A percentile compares a stretch with the other conserved stretches of the same genome.
phyloP scores from a whole-genome alignment of 2,888 invertebrate genomes.

The Sarcophaga carnaria region DNA sequence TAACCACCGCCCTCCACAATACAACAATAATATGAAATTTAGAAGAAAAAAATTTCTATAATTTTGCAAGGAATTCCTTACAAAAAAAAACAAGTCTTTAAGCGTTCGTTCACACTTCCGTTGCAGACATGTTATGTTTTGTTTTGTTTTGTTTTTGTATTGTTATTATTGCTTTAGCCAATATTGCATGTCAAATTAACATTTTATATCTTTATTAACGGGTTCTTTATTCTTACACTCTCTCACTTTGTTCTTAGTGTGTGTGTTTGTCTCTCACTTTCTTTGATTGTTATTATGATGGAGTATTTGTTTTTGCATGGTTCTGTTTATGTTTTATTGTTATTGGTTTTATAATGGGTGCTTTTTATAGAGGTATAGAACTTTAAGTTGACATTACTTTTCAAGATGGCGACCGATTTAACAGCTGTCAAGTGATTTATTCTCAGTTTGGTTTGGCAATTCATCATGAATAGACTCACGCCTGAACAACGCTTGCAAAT shows the following conservation, averaged over 20 bases:
- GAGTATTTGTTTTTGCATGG: neutral
- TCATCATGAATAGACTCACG: too few species aligned
- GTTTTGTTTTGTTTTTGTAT: neutral
- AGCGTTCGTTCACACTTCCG: conserved; percentile 65
- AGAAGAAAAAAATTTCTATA: neutral
- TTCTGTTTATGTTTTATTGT: conserved; percentile 7
- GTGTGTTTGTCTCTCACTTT: neutral
- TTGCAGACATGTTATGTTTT: conserved; percentile 46
- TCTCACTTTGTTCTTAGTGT: neutral
- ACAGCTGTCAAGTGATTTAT: too few species aligned
- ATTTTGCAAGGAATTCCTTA: neutral
- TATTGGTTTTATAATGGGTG: neutral
- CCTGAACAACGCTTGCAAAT: too few species aligned
- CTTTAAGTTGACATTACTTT: too few species aligned
- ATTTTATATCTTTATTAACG: conserved; percentile 38
- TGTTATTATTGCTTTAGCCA: neutral
- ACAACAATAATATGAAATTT: neutral
- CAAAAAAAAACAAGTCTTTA: conserved; percentile 20
- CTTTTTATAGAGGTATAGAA: too few species aligned
- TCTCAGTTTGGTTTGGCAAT: too few species aligned
- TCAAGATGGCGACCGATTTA: too few species aligned
- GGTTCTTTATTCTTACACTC: neutral
- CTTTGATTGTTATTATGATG: neutral
- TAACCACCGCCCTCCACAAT: neutral
- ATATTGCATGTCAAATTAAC: conserved; percentile 61